Evolutionary conservation across 2,888 invertebrate genomes (phyloP).

Genomic region (Amphipyra tragopoginis): DNA sequence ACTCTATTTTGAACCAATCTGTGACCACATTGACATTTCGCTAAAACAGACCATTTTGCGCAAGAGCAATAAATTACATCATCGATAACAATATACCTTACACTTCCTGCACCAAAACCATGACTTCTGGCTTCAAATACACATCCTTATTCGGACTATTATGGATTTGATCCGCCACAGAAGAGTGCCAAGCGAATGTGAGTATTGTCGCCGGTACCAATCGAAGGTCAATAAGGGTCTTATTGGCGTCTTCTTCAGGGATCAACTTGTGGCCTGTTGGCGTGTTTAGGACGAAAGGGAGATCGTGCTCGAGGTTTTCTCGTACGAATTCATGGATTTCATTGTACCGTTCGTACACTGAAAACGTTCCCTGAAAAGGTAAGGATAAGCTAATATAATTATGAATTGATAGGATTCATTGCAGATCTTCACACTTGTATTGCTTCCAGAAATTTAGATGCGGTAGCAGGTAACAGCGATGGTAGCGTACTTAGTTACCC

Average conservation of each 20-base stretch:
- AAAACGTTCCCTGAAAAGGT: slow-evolving; percentile 95
- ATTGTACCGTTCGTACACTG: slow-evolving; percentile 94
- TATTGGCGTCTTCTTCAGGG: slow-evolving; percentile 91
- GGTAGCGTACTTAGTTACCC: no score
- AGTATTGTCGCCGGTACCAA: slow-evolving; percentile 96
- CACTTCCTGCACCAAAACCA: slow-evolving; percentile 92
- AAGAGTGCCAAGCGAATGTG: slow-evolving; percentile 92
- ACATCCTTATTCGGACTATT: slow-evolving; percentile 89
- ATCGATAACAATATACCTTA: slow-evolving; percentile 63
- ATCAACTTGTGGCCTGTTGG: slow-evolving; percentile 92
- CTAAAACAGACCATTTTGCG: slow-evolving; percentile 29
- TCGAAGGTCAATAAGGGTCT: slow-evolving; percentile 93
- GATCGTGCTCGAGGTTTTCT: slow-evolving; percentile 92
- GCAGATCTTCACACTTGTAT: no score
- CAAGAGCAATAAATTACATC: slow-evolving; percentile 20
- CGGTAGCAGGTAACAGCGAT: no score
- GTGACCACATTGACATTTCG: neutral
- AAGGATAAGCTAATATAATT: neutral
- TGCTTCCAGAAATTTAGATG: no score
- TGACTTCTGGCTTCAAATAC: slow-evolving; percentile 94
- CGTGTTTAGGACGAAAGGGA: slow-evolving; percentile 92
- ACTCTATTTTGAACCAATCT: slow-evolving; percentile 16
- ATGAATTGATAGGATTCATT: neutral
- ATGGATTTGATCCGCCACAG: slow-evolving; percentile 85
- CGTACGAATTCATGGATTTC: slow-evolving; percentile 94